These are phyloP conservation scores for Brotula barbata DNA, from an alignment of 2,797 vertebrate species.

Conservation along the genomic window DNA sequence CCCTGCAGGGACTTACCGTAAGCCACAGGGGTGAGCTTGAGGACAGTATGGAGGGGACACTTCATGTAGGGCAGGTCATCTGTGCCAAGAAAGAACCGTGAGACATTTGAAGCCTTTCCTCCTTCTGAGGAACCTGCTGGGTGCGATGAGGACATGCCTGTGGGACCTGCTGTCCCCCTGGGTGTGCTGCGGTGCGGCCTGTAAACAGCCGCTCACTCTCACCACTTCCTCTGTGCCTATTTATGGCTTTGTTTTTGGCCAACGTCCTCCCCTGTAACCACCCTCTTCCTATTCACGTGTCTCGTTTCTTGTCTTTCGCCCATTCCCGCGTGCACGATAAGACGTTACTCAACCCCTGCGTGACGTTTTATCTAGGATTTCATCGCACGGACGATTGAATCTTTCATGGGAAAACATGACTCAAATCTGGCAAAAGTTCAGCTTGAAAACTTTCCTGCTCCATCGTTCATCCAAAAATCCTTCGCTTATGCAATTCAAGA, in stretches of 20 bases:
- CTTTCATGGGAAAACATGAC: no score
- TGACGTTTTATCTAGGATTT: no score
- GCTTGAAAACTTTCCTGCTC: no score
- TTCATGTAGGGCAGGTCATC: conserved; percentile 91
- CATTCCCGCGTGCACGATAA: background rate
- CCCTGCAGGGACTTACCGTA: conserved; percentile 82
- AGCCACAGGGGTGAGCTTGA: conserved; percentile 93
- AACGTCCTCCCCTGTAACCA: conserved; percentile 18
- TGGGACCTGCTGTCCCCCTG: no score
- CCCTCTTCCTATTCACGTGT: background rate
- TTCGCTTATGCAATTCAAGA: no score
- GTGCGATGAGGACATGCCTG: no score
- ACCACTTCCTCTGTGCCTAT: conserved; percentile 34
- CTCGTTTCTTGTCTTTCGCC: background rate
- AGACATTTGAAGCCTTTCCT: no score
- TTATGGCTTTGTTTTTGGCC: conserved; percentile 21
- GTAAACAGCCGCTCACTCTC: conserved; percentile 18
- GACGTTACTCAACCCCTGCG: no score
- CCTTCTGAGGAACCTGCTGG: conserved; percentile 1
- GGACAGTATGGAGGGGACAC: conserved; percentile 91
- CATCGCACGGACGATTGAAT: no score
- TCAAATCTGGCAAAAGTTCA: no score
- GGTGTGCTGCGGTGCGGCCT: conserved; percentile 26
- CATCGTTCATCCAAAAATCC: no score
- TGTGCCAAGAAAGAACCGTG: conserved; percentile 55